Evolutionary conservation across 2,113 vertebrate genomes (phyloP).

Genomic region (Pyrgilauda ruficollis): DNA sequence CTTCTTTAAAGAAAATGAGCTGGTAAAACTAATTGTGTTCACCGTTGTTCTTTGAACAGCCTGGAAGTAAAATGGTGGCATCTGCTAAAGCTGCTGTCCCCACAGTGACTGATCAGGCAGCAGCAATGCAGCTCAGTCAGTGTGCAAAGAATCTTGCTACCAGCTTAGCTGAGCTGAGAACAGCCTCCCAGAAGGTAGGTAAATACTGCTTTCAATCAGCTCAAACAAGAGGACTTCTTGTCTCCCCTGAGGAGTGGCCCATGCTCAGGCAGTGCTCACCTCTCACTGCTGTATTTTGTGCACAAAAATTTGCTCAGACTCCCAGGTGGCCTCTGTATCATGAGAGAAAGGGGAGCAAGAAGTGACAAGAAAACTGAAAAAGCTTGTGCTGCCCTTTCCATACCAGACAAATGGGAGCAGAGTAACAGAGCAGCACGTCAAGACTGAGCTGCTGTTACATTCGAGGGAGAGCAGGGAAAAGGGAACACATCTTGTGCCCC

Average conservation of each 20-base stretch:
- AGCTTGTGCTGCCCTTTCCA: background rate
- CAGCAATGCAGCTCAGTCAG: conserved; percentile 96
- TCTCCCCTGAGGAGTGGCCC: background rate
- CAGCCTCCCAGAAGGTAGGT: conserved; percentile 91
- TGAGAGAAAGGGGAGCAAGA: background rate
- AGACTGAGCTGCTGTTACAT: background rate
- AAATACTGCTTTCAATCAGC: background rate
- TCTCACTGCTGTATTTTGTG: background rate
- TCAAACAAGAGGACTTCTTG: background rate
- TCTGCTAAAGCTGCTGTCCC: conserved; percentile 96
- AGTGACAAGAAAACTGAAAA: background rate
- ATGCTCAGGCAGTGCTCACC: background rate
- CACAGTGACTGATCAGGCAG: conserved; percentile 93
- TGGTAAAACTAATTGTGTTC: background rate
- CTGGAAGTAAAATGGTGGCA: conserved; percentile 96
- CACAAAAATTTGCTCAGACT: background rate
- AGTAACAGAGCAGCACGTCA: background rate
- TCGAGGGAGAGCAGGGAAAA: background rate
- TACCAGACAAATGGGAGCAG: background rate
- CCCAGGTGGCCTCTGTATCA: background rate
- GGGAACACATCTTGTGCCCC: fast-evolving
- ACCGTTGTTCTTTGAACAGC: conserved; percentile 71
- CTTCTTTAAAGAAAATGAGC: background rate
- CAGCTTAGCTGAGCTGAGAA: conserved; percentile 91
- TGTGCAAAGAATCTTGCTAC: conserved; percentile 97